These are phyloP conservation scores for Craterocephalus amniculus DNA, from an alignment of 2,797 vertebrate genomes.

Conservation along the genomic window DNA sequence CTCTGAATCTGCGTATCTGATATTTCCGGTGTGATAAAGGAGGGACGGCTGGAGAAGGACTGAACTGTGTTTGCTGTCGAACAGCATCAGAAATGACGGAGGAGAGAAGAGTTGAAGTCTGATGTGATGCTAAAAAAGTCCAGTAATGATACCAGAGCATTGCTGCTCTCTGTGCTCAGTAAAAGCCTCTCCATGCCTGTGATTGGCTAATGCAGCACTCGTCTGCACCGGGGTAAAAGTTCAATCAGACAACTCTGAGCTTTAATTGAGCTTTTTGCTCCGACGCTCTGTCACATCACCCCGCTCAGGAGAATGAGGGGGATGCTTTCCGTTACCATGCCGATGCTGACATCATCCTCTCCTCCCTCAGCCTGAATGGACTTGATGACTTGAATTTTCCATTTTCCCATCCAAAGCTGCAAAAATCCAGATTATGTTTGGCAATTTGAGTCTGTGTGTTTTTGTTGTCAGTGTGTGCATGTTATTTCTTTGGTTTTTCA, in stretches of 20 bases:
- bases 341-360: background rate
- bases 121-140: background rate
- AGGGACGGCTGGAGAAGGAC: no score
- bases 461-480: background rate
- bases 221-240: background rate
- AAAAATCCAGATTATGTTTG: no score
- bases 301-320: background rate
- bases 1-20: no score
- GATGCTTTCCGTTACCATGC: no score
- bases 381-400: no score
- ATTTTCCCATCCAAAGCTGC: no score
- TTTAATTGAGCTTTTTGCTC: slow-evolving; percentile 10
- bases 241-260: background rate
- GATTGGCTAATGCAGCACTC: background rate
- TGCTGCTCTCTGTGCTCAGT: no score
- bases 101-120: background rate
- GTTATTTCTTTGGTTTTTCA: slow-evolving; percentile 28
- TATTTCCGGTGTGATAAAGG: no score
- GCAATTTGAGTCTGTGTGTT: no score
- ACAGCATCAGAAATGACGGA: background rate
- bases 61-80: background rate
- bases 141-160: background rate
- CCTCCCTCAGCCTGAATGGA: background rate
- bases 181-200: background rate
- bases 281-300: background rate